Base-by-base conservation (phyloP, 1,140 invertebrate species). In the Drosophila kurseongensis region DNA sequence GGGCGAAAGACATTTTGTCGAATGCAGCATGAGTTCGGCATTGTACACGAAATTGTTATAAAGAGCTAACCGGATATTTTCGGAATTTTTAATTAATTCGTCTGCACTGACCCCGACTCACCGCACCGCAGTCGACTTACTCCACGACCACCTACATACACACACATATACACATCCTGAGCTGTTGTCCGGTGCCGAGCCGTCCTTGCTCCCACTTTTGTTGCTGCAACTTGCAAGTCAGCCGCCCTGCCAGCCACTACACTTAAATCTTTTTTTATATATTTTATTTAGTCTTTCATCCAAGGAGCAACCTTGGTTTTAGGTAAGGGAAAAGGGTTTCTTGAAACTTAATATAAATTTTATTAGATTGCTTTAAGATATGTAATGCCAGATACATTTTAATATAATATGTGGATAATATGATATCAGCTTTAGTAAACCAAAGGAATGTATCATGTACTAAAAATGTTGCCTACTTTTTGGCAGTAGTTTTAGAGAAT, bases 51-150 rank as follows among this genome's bases (percentile, higher is more conserved):
- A 88, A 88, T 84, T 89, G 84, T 89, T 88, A 88, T 89, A 88
- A 89, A 88, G 80, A 89, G 76, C 73, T 89, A 88, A 83, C 84
- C 85, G 84, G 84, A 89, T 88, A 88, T 88, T 88, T 88, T 88
- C 75, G 84, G 84, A 88, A 88, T 88, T 88, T 88, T 88, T 88
- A 88, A 88, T 88, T 88, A 88, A 88, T 88, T 88, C 84, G 60
- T 71, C 63, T 78, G 61, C 68, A 56, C 57, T 61, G 72, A 40
- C 18, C 29, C 38, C 50, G 54, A 29, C 35, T n/a, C 55, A 58
- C 27, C 27, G 36, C 4, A 12, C 13, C 36, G 35, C 41, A 29
- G 18, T 45, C 35, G 29, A 32, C 23, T 18, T 14, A 10, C 36
- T 4, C 13, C 13, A 40, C 66, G 50, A 3, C 45, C 45, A 7